Evolutionary conservation across 2,797 vertebrate genomes (phyloP).

Genomic region (Ateles fusciceps): DNA sequence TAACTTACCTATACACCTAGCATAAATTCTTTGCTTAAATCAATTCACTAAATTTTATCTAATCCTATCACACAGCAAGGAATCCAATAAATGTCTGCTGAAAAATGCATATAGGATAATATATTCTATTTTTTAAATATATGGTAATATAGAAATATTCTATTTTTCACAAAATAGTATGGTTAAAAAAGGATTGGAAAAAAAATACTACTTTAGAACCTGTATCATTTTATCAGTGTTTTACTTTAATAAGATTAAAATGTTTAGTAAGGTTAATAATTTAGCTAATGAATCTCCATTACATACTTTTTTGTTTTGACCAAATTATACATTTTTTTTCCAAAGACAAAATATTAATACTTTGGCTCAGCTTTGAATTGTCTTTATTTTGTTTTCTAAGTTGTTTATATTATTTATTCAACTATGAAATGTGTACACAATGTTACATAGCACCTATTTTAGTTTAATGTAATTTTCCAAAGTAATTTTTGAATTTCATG

Average conservation of each 20-base stretch:
- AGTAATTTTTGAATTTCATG: not conserved
- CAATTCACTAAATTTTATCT: not conserved
- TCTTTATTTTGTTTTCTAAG: constrained; percentile 9
- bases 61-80: not conserved
- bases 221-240: not conserved
- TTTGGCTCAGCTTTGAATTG: not conserved
- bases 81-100: not conserved
- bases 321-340: not conserved
- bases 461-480: not conserved
- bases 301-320: not conserved
- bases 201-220: not conserved
- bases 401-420: not conserved
- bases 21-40: not conserved
- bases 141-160: not conserved
- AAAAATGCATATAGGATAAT: not conserved
- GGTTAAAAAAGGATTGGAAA: not conserved
- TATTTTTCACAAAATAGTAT: constrained; percentile 14
- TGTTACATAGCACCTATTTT: not conserved
- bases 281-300: not conserved
- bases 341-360: not conserved
- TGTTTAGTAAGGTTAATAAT: not conserved
- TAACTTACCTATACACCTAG: not conserved
- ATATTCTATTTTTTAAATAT: not conserved
- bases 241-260: not conserved
- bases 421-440: not conserved